phyloP scores from a whole-genome alignment of 2,113 vertebrate genomes.

The Choloepus hoffmanni region DNA sequence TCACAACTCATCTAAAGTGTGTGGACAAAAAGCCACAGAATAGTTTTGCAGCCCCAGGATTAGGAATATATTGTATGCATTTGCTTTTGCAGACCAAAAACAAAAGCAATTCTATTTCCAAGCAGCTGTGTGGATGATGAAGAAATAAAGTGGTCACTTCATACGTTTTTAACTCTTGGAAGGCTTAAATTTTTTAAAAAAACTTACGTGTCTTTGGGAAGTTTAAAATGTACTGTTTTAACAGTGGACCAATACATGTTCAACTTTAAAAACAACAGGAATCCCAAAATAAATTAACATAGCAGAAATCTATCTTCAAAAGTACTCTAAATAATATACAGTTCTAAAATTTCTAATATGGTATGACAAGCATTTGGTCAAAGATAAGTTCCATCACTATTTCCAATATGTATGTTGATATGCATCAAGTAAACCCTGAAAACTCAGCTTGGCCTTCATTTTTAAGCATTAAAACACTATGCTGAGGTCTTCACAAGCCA shows the following conservation, averaged over 20 bases:
- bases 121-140: not conserved
- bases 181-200: not conserved
- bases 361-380: not conserved
- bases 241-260: not conserved
- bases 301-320: conserved; percentile 66
- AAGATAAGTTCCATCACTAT: conserved; percentile 35
- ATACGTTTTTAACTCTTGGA: conserved; percentile 20
- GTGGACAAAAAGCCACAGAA: not conserved
- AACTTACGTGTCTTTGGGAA: conserved; percentile 43
- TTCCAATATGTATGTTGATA: conserved; percentile 62
- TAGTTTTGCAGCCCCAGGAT: not conserved
- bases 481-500: too few relatives aligned
- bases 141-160: conserved; percentile 55
- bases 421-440: conserved; percentile 73
- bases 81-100: not conserved
- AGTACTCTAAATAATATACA: conserved; percentile 53
- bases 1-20: not conserved
- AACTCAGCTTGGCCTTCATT: too few relatives aligned
- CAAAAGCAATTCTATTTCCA: not conserved
- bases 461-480: too few relatives aligned
- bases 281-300: not conserved
- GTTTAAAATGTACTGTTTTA: too few relatives aligned
- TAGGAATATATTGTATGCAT: not conserved
- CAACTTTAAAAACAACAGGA: not conserved
- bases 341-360: conserved; percentile 53